These are phyloP conservation scores for Ericerus pela DNA, from an alignment of 1,140 invertebrate species.

Conservation along the genomic window DNA sequence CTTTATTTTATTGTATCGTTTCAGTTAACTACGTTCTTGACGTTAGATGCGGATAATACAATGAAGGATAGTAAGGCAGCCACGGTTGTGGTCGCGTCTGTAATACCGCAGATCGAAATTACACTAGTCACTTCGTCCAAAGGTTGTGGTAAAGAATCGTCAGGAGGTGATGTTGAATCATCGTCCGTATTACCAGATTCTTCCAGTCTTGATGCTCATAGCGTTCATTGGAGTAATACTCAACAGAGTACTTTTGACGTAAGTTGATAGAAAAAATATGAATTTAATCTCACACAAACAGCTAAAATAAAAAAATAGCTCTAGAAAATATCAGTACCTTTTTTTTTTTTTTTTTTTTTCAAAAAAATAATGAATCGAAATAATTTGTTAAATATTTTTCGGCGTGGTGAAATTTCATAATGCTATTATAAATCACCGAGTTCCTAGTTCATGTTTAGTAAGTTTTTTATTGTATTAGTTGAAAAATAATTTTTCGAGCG, in stretches of 20 bases:
- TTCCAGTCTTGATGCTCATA: constrained; percentile 54
- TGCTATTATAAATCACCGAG: too few species aligned
- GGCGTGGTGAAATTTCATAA: too few species aligned
- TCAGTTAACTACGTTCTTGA: constrained; percentile 54
- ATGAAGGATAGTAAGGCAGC: constrained; percentile 22
- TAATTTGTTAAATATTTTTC: too few species aligned
- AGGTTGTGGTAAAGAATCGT: constrained; percentile 63
- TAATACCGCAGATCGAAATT: constrained; percentile 70
- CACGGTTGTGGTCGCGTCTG: constrained; percentile 52
- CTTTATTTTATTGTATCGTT: not conserved
- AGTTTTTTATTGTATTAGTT: too few species aligned
- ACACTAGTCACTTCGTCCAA: constrained; percentile 72
- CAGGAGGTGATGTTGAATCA: constrained; percentile 56
- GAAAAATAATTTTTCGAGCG: too few species aligned
- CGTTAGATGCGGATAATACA: constrained; percentile 49
- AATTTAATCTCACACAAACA: too few species aligned
- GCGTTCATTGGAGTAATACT: constrained; percentile 22
- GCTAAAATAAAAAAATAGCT: too few species aligned
- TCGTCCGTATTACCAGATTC: constrained; percentile 59
- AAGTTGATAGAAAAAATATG: too few species aligned
- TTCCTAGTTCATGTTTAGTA: too few species aligned
- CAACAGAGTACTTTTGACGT: constrained; percentile 21
- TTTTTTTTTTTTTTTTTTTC: too few species aligned
- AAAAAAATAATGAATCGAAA: too few species aligned
- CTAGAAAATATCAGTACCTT: too few species aligned